These are phyloP conservation scores for Melipona bicolor DNA, from an alignment of 2,888 invertebrate species.

Conservation along the genomic window DNA sequence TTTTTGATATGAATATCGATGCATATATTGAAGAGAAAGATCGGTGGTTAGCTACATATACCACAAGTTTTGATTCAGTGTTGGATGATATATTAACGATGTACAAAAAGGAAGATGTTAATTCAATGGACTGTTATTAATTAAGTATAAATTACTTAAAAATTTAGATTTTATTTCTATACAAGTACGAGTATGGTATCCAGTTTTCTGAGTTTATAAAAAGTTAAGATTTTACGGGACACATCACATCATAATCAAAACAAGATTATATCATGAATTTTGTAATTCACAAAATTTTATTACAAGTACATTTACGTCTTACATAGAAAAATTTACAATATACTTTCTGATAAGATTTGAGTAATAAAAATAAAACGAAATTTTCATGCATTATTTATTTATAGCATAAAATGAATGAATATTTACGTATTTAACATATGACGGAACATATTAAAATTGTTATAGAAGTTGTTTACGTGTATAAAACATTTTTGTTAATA, in stretches of 20 bases:
- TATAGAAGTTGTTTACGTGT: background rate
- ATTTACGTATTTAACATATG: conserved; percentile 9
- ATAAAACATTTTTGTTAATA: conserved; percentile 21
- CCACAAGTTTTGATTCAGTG: conserved; percentile 89
- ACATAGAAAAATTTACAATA: conserved; percentile 6
- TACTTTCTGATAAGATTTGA: conserved; percentile 8
- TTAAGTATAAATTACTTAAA: background rate
- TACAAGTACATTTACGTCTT: conserved; percentile 26
- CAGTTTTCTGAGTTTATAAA: background rate
- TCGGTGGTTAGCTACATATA: conserved; percentile 88
- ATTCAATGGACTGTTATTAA: conserved; percentile 90
- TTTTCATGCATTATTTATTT: background rate
- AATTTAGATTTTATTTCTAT: background rate
- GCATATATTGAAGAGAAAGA: conserved; percentile 86
- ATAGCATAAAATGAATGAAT: conserved; percentile 9
- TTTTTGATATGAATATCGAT: conserved; percentile 87
- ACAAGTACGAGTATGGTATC: conserved; percentile 10
- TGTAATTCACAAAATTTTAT: conserved; percentile 1
- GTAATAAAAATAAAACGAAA: background rate
- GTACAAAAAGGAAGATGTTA: conserved; percentile 86
- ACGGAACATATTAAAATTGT: conserved; percentile 17
- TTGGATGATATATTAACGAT: conserved; percentile 90
- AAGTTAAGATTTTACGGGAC: background rate
- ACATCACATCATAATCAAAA: background rate
- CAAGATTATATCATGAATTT: background rate